A percentile compares a stretch with the other conserved stretches of the same genome.
These are phyloP conservation scores for Centropristis striata DNA, from an alignment of 2,113 vertebrate genomes.

Conservation along the genomic window DNA sequence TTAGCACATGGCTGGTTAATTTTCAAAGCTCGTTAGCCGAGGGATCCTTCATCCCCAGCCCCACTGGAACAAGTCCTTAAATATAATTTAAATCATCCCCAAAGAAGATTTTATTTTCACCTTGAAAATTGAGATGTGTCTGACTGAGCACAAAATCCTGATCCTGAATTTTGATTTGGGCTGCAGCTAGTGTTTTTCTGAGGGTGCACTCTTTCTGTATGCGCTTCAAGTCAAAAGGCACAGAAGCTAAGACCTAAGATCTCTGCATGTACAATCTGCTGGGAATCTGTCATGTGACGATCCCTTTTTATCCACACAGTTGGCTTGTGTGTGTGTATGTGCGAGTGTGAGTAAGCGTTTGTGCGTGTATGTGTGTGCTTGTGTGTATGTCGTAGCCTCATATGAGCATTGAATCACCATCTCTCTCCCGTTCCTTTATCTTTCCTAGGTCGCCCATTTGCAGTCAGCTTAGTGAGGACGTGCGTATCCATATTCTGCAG, in stretches of 20 bases:
- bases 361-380: background rate
- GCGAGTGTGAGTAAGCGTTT: background rate
- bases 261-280: conserved; percentile 78
- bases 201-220: conserved; percentile 46
- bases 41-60: conserved; percentile 28
- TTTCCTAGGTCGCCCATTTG: conserved; percentile 79
- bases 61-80: conserved; percentile 30
- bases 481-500: conserved; percentile 82
- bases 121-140: conserved; percentile 58
- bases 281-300: conserved; percentile 75
- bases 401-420: conserved; percentile 72
- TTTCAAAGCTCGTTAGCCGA: conserved; percentile 27
- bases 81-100: conserved; percentile 45
- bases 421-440: conserved; percentile 70
- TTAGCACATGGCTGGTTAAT: conserved; percentile 27
- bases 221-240: conserved; percentile 70
- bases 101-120: conserved; percentile 24
- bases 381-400: conserved; percentile 61
- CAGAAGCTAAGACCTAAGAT: conserved; percentile 76
- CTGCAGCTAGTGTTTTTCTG: conserved; percentile 59
- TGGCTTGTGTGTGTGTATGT: conserved; percentile 26
- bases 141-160: conserved; percentile 49
- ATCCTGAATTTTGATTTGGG: conserved; percentile 56
- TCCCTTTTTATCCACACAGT: conserved; percentile 74
- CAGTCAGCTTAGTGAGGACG: conserved; percentile 75